These are phyloP conservation scores for Dallia pectoralis DNA, from an alignment of 2,797 vertebrate genomes.

Conservation along the genomic window DNA sequence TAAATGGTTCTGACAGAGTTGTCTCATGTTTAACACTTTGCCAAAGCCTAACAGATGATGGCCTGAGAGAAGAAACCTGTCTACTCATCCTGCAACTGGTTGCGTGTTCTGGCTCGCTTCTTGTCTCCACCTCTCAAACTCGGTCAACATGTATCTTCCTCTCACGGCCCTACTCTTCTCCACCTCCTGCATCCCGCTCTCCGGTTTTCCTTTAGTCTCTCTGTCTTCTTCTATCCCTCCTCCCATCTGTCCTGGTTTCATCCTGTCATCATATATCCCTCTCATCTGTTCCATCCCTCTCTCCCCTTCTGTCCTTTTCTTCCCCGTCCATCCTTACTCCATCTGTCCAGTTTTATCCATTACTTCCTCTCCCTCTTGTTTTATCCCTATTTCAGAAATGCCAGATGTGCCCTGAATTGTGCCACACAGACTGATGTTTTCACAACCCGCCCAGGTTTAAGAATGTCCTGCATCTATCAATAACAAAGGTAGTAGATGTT, in stretches of 20 bases:
- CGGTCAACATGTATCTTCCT: neutral
- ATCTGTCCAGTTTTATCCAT: too few species aligned
- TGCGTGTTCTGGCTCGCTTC: neutral
- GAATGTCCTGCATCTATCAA: too few species aligned
- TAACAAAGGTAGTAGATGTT: too few species aligned
- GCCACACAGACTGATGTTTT: too few species aligned
- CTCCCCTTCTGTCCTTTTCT: slow-evolving; percentile 12
- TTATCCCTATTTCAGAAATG: too few species aligned
- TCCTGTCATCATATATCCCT: too few species aligned
- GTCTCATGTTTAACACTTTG: neutral
- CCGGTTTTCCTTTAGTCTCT: slow-evolving; percentile 15
- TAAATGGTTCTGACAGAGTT: neutral
- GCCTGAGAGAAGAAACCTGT: neutral
- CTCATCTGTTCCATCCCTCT: slow-evolving; percentile 8
- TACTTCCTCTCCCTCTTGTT: too few species aligned
- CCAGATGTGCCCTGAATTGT: too few species aligned
- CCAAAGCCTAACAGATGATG: neutral
- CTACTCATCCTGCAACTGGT: neutral
- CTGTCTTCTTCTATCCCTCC: neutral
- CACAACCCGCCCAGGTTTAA: too few species aligned
- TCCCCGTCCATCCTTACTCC: neutral
- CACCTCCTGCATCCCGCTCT: neutral
- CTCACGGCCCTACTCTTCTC: neutral
- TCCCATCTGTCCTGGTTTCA: too few species aligned
- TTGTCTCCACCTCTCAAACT: neutral